Conservation (phyloP, 2,113 vertebrate genomes). For the Uria aalge region DNA sequence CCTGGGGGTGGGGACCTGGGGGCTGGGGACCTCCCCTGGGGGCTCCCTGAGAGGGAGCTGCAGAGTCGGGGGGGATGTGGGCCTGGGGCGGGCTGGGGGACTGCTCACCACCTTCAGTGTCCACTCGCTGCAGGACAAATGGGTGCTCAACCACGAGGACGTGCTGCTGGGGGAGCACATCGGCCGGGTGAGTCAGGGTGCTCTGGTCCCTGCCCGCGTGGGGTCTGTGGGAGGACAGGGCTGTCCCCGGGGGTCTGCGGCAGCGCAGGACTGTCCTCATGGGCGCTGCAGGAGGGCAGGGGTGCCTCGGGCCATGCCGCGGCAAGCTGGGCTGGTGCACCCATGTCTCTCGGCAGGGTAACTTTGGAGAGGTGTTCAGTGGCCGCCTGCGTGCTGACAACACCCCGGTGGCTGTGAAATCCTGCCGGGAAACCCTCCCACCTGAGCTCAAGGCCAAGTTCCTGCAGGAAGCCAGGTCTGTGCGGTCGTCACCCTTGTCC, state of each 20-base stretch:
- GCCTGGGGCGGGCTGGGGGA: background rate
- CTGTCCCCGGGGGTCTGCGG: background rate
- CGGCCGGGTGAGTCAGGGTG: constrained; percentile 81
- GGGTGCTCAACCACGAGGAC: constrained; percentile 92
- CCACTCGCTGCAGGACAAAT: constrained; percentile 85
- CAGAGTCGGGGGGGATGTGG: background rate
- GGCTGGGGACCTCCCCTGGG: background rate
- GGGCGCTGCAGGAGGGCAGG: background rate
- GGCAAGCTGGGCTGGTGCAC: background rate
- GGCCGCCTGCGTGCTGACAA: constrained; percentile 86
- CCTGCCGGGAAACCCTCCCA: constrained; percentile 90
- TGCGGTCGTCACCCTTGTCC: fast-evolving
- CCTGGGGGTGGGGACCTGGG: background rate
- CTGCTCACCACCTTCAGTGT: background rate
- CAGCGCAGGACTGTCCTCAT: background rate
- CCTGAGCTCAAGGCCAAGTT: constrained; percentile 91
- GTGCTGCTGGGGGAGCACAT: constrained; percentile 90
- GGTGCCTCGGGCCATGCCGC: fast-evolving
- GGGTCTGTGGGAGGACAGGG: background rate
- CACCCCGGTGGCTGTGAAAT: constrained; percentile 89
- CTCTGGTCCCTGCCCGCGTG: fast-evolving
- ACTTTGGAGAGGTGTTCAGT: constrained; percentile 95
- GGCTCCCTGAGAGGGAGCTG: background rate
- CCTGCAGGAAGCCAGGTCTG: constrained; percentile 93
- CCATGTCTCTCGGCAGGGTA: constrained; percentile 76